A percentile compares a stretch with the other conserved stretches of the same genome.
Conservation (phyloP, 2,797 vertebrate genomes). For the Myotis daubentonii region DNA sequence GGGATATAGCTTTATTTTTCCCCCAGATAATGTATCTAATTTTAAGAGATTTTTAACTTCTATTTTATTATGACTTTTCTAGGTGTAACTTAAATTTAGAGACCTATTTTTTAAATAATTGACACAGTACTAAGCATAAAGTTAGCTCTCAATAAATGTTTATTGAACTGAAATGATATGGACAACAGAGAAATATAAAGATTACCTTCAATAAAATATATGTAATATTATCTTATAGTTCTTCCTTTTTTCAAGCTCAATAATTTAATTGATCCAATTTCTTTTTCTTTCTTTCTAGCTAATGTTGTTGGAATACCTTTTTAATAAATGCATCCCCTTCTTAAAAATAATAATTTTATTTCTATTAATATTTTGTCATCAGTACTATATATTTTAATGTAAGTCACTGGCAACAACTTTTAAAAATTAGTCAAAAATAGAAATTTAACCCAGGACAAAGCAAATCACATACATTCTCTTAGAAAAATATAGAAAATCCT, state of each 20-base stretch:
- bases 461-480: background rate
- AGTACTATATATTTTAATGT: background rate
- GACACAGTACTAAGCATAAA: background rate
- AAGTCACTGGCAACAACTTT: slow-evolving; percentile 11
- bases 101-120: background rate
- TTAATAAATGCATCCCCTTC: background rate
- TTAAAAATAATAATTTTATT: background rate
- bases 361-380: slow-evolving; percentile 9
- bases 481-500: background rate
- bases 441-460: background rate
- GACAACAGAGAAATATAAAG: background rate
- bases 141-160: slow-evolving; percentile 2
- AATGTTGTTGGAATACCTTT: background rate
- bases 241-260: background rate
- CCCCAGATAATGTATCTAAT: background rate
- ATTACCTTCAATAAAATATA: background rate
- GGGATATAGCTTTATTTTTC: background rate
- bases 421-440: slow-evolving; percentile 35
- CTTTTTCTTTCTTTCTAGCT: background rate
- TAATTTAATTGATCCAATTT: slow-evolving; percentile 9
- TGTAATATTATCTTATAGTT: background rate
- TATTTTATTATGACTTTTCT: background rate
- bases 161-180: slow-evolving; percentile 1
- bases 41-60: background rate
- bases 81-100: background rate